Evolutionary conservation across 2,113 vertebrate genomes (phyloP).

Genomic region (Ophiodon elongatus): DNA sequence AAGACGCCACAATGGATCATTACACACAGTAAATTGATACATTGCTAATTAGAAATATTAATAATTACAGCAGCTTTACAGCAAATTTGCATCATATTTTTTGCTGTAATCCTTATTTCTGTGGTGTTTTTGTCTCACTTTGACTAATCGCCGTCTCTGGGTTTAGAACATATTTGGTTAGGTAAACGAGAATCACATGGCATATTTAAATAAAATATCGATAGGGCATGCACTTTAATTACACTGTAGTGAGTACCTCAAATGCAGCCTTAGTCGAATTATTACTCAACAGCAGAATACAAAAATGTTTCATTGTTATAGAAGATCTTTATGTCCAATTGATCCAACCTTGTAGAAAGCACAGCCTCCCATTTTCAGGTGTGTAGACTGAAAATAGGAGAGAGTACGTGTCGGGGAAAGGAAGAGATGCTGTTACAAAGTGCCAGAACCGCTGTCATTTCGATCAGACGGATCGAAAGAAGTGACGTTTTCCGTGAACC

Average conservation of each 20-base stretch:
- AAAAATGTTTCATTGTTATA: constrained; percentile 2
- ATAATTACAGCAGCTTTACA: background rate
- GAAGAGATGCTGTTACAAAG: constrained; percentile 6
- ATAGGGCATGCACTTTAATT: background rate
- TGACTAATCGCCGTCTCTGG: background rate
- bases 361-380: background rate
- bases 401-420: background rate
- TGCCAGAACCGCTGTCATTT: constrained; percentile 26
- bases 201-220: background rate
- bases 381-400: background rate
- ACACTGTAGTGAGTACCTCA: background rate
- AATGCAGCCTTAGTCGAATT: background rate
- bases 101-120: background rate
- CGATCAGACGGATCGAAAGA: constrained; percentile 20
- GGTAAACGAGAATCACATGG: background rate
- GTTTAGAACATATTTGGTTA: background rate
- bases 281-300: background rate
- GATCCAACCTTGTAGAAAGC: background rate
- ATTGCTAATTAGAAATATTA: background rate
- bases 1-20: background rate
- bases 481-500: constrained; percentile 35
- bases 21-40: background rate
- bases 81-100: background rate
- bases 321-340: background rate
- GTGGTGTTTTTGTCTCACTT: background rate